phyloP scores from a whole-genome alignment of 2,797 vertebrate species.

The Remorina albescens region DNA sequence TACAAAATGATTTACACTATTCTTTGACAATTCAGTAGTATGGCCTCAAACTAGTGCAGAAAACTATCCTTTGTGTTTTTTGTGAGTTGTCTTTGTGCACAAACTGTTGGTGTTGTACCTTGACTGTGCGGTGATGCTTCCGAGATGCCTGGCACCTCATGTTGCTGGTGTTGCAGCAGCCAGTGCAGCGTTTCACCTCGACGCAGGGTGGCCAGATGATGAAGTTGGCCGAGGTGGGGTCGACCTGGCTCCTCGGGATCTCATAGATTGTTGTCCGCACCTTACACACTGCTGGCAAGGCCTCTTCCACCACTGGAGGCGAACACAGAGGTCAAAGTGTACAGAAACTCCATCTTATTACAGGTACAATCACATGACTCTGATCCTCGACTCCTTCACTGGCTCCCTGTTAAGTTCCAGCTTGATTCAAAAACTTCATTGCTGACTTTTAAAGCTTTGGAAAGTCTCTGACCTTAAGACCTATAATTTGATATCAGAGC shows the following conservation, averaged over 20 bases:
- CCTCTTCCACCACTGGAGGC: constrained; percentile 88
- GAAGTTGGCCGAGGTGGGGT: constrained; percentile 95
- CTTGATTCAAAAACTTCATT: too few relatives aligned
- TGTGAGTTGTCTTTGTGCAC: too few relatives aligned
- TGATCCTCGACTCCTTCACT: too few relatives aligned
- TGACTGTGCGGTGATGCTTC: constrained; percentile 91
- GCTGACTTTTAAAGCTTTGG: too few relatives aligned
- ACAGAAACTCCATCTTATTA: background rate
- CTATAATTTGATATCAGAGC: too few relatives aligned
- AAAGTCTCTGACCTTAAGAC: too few relatives aligned
- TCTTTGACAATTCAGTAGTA: too few relatives aligned
- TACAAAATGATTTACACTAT: too few relatives aligned
- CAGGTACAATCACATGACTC: too few relatives aligned
- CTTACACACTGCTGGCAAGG: constrained; percentile 91
- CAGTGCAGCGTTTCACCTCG: constrained; percentile 95
- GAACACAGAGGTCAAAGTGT: background rate
- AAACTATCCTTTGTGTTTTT: too few relatives aligned
- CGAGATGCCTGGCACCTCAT: constrained; percentile 91
- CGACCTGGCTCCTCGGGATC: constrained; percentile 96
- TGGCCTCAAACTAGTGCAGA: too few relatives aligned
- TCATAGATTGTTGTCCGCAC: constrained; percentile 94
- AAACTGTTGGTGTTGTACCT: constrained; percentile 84
- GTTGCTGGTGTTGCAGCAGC: constrained; percentile 96
- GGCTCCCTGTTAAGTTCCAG: too few relatives aligned
- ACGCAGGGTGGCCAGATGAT: constrained; percentile 97